Conservation (phyloP, 2,113 vertebrate genomes). For the Nibea albiflora region DNA sequence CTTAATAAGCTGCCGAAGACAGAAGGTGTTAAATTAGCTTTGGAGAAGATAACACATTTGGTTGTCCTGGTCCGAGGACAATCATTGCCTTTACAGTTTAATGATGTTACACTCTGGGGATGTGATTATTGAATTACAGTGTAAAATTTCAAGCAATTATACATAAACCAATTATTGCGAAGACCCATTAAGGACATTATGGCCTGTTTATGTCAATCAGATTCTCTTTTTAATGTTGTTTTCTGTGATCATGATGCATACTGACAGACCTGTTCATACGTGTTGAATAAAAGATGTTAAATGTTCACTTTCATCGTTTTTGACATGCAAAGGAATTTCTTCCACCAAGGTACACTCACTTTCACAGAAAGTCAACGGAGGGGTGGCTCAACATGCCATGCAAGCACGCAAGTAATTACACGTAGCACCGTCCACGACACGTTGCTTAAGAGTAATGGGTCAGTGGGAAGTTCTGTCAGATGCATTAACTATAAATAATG, state of each 20-base stretch:
- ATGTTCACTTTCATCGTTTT: not conserved
- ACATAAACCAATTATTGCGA: not conserved
- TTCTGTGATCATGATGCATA: not conserved
- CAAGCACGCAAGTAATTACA: not conserved
- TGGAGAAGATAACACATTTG: constrained; percentile 19
- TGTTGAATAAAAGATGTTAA: constrained; percentile 5
- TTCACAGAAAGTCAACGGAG: not conserved
- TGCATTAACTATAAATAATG: not conserved
- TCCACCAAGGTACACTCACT: not conserved
- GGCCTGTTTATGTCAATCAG: not conserved
- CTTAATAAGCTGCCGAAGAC: constrained; percentile 28
- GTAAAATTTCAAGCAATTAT: not conserved
- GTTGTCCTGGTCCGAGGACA: constrained; percentile 12
- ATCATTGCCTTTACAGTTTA: not conserved
- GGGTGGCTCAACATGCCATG: not conserved
- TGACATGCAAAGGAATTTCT: not conserved
- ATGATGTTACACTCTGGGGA: not conserved
- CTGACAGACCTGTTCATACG: not conserved
- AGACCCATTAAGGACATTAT: not conserved
- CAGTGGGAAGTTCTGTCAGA: not conserved
- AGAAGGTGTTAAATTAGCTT: constrained; percentile 28
- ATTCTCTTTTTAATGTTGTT: not conserved
- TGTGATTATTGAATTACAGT: constrained; percentile 1
- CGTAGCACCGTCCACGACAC: not conserved
- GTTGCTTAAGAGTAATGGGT: not conserved